A percentile compares a stretch with the other conserved stretches of the same genome.
Evolutionary conservation across 2,113 vertebrate species (phyloP).

Genomic region (Pomatorhinus ruficollis): DNA sequence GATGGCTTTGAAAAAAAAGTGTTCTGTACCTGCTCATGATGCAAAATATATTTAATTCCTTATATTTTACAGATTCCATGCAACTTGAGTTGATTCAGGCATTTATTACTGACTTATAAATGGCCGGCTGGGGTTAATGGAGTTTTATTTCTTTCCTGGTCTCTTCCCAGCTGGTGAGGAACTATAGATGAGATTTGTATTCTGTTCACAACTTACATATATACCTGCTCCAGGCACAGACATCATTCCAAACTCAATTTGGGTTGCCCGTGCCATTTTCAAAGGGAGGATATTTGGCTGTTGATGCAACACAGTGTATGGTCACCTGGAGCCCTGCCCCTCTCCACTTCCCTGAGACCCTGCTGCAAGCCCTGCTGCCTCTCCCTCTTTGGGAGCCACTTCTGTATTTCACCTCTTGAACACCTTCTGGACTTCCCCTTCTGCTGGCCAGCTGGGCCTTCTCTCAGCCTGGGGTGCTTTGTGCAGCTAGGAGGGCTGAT

Average conservation of each 20-base stretch:
- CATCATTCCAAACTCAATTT: background rate
- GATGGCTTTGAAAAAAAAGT: background rate
- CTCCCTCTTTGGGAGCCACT: background rate
- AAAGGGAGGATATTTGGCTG: background rate
- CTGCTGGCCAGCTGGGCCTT: background rate
- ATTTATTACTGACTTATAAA: background rate
- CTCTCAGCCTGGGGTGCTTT: background rate
- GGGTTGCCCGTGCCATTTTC: background rate
- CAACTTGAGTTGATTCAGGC: background rate
- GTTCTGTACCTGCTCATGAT: background rate
- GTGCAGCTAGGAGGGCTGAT: background rate
- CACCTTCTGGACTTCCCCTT: background rate
- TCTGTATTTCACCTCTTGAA: background rate
- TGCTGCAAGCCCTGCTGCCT: background rate
- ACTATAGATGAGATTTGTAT: background rate
- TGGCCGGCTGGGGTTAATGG: background rate
- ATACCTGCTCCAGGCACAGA: background rate
- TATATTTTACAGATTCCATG: background rate
- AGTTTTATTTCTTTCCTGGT: background rate
- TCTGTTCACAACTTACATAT: background rate
- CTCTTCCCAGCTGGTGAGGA: background rate
- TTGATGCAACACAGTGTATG: fast-evolving
- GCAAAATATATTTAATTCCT: background rate
- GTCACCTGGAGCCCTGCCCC: background rate
- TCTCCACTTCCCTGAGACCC: background rate